phyloP scores from a whole-genome alignment of 2,888 invertebrate genomes.

The Zele albiditarsus region DNA sequence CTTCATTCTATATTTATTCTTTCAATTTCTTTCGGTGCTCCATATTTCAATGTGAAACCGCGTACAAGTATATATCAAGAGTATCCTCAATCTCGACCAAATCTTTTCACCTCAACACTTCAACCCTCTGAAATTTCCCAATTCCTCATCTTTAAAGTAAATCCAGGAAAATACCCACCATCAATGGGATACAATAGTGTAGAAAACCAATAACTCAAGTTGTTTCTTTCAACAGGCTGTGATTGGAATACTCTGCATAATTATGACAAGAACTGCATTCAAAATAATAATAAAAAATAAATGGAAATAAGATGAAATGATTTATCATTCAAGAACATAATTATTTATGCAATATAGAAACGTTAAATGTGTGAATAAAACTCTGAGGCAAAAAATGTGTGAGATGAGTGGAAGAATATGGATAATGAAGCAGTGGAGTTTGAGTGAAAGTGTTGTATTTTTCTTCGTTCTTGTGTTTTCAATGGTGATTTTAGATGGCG shows the following conservation, averaged over 20 bases:
- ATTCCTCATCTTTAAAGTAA: not conserved
- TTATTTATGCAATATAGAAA: not conserved
- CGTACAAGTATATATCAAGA: not conserved
- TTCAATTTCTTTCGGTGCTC: not conserved
- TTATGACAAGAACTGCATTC: not conserved
- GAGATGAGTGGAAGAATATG: not conserved
- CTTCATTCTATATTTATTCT: not conserved
- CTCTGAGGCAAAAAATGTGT: not conserved
- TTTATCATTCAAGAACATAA: not conserved
- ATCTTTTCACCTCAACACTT: not conserved
- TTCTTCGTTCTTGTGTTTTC: constrained; percentile 1
- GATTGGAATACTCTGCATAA: not conserved
- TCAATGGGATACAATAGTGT: not conserved
- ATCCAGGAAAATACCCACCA: not conserved
- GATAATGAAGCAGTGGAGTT: constrained; percentile 19
- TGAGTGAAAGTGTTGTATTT: constrained; percentile 19
- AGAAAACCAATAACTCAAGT: not conserved
- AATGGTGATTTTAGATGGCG: not conserved
- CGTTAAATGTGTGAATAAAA: not conserved
- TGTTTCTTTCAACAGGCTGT: not conserved
- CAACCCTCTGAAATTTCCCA: not conserved
- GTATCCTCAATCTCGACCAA: not conserved
- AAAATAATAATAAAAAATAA: not conserved
- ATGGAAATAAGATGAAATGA: not conserved
- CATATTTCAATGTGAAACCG: not conserved